Base-by-base conservation (phyloP, 1,140 invertebrate genomes). In the Chlorops oryzae region DNA sequence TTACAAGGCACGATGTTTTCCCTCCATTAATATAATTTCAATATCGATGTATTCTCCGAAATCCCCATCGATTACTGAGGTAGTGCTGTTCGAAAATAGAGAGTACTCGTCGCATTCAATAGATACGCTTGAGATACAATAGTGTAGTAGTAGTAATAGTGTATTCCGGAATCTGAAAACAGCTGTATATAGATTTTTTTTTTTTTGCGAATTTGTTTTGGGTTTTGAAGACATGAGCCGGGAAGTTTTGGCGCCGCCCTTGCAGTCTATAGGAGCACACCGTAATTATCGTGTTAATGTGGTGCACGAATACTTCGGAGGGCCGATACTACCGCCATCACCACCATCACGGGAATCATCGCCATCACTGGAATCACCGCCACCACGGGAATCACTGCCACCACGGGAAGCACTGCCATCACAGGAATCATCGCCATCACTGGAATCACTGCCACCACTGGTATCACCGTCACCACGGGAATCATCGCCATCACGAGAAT, bases 251-350 rank as follows among this genome's bases (percentile, higher is more conserved):
- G 49, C 57, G 1, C 65, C 65, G 5, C 55, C 63, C 17, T 23
- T 59, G 3, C 54, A 59, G 45, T 41, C 41, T 6, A 58, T 70
- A 60, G 65, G 57, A 35, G 51, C 55, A 3, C 59, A 61, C 17
- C 63, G 66, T 17, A 55, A 44, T 12, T 69, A 70, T 49, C 63
- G 66, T 5, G 58, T 70, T 3, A 69, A 70, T 44, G 22, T 59
- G 1, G 58, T 69, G 2, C 66, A 69, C 23, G 66, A 66, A 13
- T 62, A 65, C 38, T 70, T 69, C 4, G 63, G 63, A 2, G 57
- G 60, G 5, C 42, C 34, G 7, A 49, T 21, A 17, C 10, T 10
- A 22, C 24, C 34, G 23, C 39, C 24, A 47, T 47, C n/a, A n/a
- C n/a, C n/a, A n/a, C n/a, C 28, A 9, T 9, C 7, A 9, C n/a